Conservation (phyloP, 2,797 vertebrate species). For the Silurus lanzhouensis region DNA sequence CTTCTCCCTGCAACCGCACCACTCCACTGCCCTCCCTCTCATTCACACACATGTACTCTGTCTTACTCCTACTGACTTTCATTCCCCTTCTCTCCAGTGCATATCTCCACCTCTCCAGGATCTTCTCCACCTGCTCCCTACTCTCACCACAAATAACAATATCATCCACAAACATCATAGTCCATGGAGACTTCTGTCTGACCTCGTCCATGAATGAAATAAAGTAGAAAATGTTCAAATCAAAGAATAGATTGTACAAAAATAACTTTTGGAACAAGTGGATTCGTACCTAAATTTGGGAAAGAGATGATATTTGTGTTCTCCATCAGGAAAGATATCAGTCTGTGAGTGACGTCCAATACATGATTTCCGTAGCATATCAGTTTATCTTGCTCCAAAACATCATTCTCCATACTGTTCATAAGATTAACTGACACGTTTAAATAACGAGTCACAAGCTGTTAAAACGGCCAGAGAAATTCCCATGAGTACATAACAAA, state of each 20-base stretch:
- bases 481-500: neutral
- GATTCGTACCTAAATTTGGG: conserved; percentile 8
- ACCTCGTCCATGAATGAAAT: neutral
- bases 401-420: neutral
- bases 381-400: neutral
- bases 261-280: neutral
- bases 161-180: too few relatives aligned
- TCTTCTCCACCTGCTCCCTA: too few relatives aligned
- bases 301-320: neutral
- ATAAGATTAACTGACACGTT: conserved; percentile 41
- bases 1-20: too few relatives aligned
- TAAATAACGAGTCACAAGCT: conserved; percentile 12
- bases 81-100: too few relatives aligned
- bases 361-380: neutral
- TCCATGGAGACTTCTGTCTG: too few relatives aligned
- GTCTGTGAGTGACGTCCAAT: neutral
- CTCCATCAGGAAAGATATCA: neutral
- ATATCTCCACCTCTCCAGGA: too few relatives aligned
- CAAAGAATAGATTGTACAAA: neutral
- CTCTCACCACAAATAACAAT: too few relatives aligned
- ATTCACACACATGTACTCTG: too few relatives aligned
- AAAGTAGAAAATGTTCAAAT: neutral
- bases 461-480: neutral
- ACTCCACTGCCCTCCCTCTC: too few relatives aligned
- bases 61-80: too few relatives aligned